Evolutionary conservation across 2,797 vertebrate species (phyloP).

Genomic region (Rhinoraja longicauda): DNA sequence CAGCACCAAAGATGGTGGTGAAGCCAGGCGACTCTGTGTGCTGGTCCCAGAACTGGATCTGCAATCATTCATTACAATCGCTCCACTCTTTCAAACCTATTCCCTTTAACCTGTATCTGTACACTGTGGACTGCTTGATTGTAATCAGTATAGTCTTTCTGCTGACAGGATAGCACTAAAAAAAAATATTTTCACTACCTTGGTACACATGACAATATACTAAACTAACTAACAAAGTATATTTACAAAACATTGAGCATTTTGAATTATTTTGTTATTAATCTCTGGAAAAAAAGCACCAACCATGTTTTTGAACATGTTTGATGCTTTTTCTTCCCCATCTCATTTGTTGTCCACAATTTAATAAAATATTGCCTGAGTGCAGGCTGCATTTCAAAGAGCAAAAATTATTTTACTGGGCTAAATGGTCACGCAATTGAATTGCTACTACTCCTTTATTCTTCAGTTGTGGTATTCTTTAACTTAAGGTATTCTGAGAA

Average conservation of each 20-base stretch:
- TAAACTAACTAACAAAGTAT: not conserved
- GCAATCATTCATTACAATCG: no score
- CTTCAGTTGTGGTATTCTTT: not conserved
- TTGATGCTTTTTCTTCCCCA: not conserved
- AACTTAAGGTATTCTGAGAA: not conserved
- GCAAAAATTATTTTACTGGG: not conserved
- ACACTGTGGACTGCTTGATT: no score
- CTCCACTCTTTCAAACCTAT: no score
- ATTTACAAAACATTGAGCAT: not conserved
- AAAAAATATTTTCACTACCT: no score
- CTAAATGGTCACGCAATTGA: not conserved
- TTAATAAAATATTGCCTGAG: not conserved
- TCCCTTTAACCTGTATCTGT: no score
- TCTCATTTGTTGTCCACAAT: not conserved
- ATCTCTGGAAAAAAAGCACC: not conserved
- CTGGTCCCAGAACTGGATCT: no score
- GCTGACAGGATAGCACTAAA: no score
- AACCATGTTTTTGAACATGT: no score
- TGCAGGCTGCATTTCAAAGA: not conserved
- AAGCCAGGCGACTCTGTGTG: no score
- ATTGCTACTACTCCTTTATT: not conserved
- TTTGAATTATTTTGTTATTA: not conserved
- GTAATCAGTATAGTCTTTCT: no score
- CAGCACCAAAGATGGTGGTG: no score
- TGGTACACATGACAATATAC: no score